Base-by-base conservation (phyloP, 2,797 vertebrate genomes). In the Linurgus olivaceus region DNA sequence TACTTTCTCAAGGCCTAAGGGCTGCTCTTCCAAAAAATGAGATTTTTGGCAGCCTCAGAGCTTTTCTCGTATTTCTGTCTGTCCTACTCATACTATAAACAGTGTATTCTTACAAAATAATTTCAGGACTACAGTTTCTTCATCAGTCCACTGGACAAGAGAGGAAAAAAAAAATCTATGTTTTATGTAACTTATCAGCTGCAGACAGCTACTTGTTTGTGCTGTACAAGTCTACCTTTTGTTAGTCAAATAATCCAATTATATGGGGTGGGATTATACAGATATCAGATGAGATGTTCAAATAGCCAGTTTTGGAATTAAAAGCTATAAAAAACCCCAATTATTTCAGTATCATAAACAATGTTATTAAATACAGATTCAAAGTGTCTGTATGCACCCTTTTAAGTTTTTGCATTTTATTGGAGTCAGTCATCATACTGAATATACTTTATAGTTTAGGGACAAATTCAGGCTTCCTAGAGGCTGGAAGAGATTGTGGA, bases 41-140 rank as follows among this genome's bases (percentile, higher is more conserved):
- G 86, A 83, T 94, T 93, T 96, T 97, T 96, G 96, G 95, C 93
- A 83, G 87, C 76, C 63, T 37, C 50, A 82, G 74, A 91, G 90
- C 44, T 92, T 94, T 93, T 95, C 95, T 97, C 94, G 3, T 96
- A 94, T 97, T 98, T 97, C 96, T 97, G 95, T 97, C 95, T 97
- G 93, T 85, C 76, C 78, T 89, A 84, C 78, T 97, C 92, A 95
- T 82, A 93, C 74, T 94, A 94, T 97, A 97, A 97, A 97, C 95
- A 97, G 84, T 95, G 84, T 95, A 91, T 95, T 95, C 96, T 97
- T 97, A 95, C 86, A 94, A 97, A 97, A 95, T 88, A 88, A 88
- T 96, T 96, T 97, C 80, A 94, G 94, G 93, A 95, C 90, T 97
- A 77, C 80, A 93, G 75, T 92, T 92, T 92, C 76, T 81, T 51